Conservation (phyloP, 2,797 vertebrate species). For the Crocidura indochinensis region DNA sequence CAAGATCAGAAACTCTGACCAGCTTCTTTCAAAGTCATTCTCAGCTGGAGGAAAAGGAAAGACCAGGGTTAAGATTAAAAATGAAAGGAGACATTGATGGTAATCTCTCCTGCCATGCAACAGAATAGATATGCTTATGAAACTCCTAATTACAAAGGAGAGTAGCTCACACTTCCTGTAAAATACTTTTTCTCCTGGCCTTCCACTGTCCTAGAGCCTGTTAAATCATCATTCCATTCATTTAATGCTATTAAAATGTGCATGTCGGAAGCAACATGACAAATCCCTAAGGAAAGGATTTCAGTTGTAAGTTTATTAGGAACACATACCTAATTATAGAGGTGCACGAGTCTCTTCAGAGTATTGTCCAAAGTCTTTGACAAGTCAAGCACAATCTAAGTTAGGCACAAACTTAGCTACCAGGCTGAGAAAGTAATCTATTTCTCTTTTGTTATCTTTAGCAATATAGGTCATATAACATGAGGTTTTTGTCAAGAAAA, state of each 20-base stretch:
- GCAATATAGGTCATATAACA: not conserved
- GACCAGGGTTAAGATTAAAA: not conserved
- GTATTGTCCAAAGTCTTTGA: conserved; percentile 41
- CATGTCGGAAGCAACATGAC: conserved; percentile 61
- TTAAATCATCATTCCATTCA: conserved; percentile 30
- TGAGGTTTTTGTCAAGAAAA: conserved; percentile 47
- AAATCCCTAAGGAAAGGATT: conserved; percentile 51
- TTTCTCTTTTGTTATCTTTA: conserved; percentile 37
- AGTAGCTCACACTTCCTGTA: not conserved
- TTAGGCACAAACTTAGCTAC: conserved; percentile 34
- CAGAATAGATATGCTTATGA: not conserved
- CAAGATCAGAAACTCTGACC: conserved; percentile 39
- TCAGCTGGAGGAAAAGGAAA: not conserved
- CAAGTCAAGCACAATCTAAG: not conserved
- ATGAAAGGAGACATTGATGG: not conserved
- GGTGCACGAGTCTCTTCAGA: not conserved
- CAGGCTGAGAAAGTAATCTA: conserved; percentile 28
- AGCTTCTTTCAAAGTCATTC: conserved; percentile 48
- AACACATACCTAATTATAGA: conserved; percentile 42
- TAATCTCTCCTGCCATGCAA: not conserved
- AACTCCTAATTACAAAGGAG: conserved; percentile 22
- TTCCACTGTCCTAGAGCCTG: conserved; percentile 20
- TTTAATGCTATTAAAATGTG: conserved; percentile 46
- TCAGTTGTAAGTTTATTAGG: conserved; percentile 63
- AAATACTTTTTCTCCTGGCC: not conserved